Base-by-base conservation (phyloP, 2,888 invertebrate species). In the Pandemis heparana region DNA sequence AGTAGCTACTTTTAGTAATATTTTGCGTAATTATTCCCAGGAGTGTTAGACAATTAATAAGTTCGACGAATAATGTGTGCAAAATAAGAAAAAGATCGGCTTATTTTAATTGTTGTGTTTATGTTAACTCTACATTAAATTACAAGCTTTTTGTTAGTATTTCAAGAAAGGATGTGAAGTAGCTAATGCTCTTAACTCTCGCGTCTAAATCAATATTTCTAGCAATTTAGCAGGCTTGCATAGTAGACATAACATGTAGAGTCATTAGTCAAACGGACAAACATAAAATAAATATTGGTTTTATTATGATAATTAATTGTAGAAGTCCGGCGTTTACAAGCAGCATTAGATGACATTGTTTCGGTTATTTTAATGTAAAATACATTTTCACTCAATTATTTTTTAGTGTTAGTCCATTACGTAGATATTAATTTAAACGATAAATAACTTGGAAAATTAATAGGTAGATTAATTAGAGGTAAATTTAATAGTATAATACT, bases 251-350 rank as follows among this genome's bases (percentile, higher is more conserved):
- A n/a, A 5, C 1, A n/a, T 16, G 41, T 67, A 9, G 70, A 72
- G 74, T 76, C 74, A 75, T 80, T 80, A 82, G 83, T 82, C 80
- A 78, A 82, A 82, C 82, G 83, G 84, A 81, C 83, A 38, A n/a
- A 8, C 4, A 14, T 23, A 39, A 38, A 8, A 12, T n/a, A 0
- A 56, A 23, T 53, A n/a, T 53, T 8, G 3, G 23, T 80, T 75
- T 65, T 12, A 12, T 12, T 12, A 4, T 12, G 12, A 43, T 12
- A 43, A 5, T 43, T 43, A 5, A 12, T 43, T 43, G 3, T 43
- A 43, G 12, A 10, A 43, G 5, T 0, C 9, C 7, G 41, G 12
- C 43, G 10, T 43, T 10, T 43, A 43, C 12, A 12, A 39, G 39
- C n/a, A 39, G 60, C 60, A 60, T 18, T 23, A 12, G 23, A 53